These are phyloP conservation scores for Tympanuchus pallidicinctus DNA, from an alignment of 2,113 vertebrate species.

Conservation along the genomic window DNA sequence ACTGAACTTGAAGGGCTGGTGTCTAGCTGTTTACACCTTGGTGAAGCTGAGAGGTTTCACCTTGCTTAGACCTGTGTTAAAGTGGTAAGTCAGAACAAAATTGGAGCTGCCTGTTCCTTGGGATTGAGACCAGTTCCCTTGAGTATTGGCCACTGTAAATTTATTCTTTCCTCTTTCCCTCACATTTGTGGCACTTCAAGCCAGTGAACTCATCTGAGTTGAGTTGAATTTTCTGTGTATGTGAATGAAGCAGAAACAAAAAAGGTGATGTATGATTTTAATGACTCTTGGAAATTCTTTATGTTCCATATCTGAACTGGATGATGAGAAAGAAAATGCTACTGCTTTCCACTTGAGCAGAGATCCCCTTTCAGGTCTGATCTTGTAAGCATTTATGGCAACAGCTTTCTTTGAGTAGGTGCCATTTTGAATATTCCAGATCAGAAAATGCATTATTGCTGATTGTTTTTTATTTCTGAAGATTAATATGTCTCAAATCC, in stretches of 20 bases:
- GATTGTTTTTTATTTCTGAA: neutral
- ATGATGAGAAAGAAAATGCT: neutral
- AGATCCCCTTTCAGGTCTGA: neutral
- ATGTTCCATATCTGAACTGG: neutral
- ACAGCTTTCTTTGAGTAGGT: neutral
- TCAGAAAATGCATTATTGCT: neutral
- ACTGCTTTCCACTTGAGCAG: neutral
- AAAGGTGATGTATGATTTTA: neutral
- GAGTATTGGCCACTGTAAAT: neutral
- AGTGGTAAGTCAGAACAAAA: neutral
- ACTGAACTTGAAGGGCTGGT: neutral
- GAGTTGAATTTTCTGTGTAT: neutral
- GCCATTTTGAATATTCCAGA: neutral
- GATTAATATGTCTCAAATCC: neutral
- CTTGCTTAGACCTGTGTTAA: neutral
- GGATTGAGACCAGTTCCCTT: neutral
- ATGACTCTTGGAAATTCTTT: neutral
- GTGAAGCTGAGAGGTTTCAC: neutral
- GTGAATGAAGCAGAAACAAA: neutral
- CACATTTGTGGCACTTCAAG: neutral
- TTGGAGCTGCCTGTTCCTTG: neutral
- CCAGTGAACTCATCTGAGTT: neutral
- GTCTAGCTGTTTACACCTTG: neutral
- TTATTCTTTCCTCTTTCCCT: rapidly evolving
- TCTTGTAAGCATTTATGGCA: neutral